phyloP scores from a whole-genome alignment of 1,140 invertebrate genomes.

The Bombus fervidus region DNA sequence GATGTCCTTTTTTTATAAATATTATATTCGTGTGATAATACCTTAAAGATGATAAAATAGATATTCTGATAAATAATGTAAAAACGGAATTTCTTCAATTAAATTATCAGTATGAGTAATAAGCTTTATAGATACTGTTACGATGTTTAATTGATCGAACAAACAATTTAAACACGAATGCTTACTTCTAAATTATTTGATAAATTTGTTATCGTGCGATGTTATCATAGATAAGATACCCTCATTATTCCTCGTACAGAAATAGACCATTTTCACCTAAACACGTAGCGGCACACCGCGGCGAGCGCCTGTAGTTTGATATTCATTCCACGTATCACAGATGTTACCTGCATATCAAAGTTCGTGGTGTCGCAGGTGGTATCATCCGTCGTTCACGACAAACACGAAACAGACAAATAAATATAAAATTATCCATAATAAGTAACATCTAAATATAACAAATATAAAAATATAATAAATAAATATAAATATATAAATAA shows the following conservation, averaged over 20 bases:
- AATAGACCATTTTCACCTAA: neutral
- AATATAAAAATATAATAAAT: too few relatives aligned
- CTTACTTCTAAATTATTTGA: neutral
- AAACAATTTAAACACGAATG: neutral
- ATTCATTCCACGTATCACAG: neutral
- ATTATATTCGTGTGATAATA: neutral
- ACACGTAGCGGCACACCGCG: conserved; percentile 14
- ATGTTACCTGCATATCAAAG: conserved; percentile 8
- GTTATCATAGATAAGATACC: neutral
- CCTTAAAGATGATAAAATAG: neutral
- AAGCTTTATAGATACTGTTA: neutral
- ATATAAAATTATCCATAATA: neutral
- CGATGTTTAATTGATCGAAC: neutral
- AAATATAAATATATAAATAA: too few relatives aligned
- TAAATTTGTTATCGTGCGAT: neutral
- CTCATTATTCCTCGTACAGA: neutral
- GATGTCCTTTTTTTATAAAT: neutral
- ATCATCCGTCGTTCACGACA: neutral
- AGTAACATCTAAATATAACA: neutral
- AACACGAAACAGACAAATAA: too few relatives aligned
- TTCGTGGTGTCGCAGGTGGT: too few relatives aligned
- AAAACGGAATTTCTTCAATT: neutral
- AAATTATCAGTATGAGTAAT: neutral
- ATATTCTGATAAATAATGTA: neutral
- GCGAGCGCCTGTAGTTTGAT: neutral